phyloP scores from a whole-genome alignment of 1,140 invertebrate genomes.

The Trichonephila clavipes region DNA sequence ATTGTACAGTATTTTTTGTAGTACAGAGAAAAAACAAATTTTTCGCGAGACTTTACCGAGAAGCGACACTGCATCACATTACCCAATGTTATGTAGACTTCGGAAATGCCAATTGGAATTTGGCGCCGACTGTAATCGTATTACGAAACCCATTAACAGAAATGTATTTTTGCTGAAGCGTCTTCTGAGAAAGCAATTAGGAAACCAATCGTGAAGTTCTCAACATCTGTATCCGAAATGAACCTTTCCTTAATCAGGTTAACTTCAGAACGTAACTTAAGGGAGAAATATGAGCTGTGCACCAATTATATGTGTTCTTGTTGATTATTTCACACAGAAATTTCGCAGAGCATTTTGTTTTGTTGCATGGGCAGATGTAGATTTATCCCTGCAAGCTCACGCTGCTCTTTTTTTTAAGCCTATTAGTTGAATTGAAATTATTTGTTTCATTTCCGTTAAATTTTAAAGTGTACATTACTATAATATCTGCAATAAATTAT shows the following conservation, averaged over 20 bases:
- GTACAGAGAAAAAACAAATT: not conserved
- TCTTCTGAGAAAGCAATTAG: not conserved
- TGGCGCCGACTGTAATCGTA: not conserved
- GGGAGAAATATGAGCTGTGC: not conserved
- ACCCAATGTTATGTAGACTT: not conserved
- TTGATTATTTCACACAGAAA: no score
- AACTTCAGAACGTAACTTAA: not conserved
- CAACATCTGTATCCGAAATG: not conserved
- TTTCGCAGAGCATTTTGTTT: no score
- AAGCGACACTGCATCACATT: no score
- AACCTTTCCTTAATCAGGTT: not conserved
- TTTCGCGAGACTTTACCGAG: not conserved
- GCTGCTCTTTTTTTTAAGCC: no score
- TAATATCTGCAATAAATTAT: no score
- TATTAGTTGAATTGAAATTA: no score
- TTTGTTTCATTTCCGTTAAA: no score
- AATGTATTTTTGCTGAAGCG: not conserved
- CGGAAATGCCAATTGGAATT: not conserved
- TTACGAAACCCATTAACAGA: slow-evolving; percentile 6
- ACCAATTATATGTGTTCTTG: not conserved
- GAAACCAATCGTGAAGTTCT: not conserved
- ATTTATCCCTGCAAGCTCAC: no score
- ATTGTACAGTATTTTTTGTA: no score
- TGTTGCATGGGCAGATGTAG: no score
- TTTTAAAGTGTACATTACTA: no score